Evolutionary conservation across 2,797 vertebrate genomes (phyloP).

Genomic region (Argentina silus): DNA sequence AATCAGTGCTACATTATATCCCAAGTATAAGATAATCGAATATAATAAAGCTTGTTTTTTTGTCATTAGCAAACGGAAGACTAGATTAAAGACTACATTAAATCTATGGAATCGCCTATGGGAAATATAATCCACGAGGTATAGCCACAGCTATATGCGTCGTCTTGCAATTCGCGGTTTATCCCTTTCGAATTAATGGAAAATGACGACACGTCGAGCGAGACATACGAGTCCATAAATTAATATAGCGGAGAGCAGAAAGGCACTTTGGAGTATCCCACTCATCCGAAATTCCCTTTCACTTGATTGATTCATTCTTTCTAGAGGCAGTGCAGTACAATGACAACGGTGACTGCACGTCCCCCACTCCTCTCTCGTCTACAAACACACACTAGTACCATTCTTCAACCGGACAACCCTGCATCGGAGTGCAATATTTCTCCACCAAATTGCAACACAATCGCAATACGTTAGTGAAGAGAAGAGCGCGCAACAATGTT

Average conservation of each 20-base stretch:
- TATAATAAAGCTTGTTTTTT: no score
- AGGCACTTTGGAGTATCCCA: background rate
- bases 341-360: background rate
- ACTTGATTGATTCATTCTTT: background rate
- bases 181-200: background rate
- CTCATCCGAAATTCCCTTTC: background rate
- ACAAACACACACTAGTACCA: background rate
- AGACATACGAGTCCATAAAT: no score
- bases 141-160: no score
- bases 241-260: background rate
- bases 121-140: no score
- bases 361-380: background rate
- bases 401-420: background rate
- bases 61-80: no score
- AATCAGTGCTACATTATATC: no score
- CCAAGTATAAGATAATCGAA: no score
- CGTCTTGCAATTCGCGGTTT: no score
- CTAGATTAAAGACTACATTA: no score
- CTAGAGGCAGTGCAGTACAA: background rate
- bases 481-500: background rate
- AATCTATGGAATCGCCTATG: no score
- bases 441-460: background rate
- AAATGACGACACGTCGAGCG: background rate
- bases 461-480: background rate
- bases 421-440: background rate